These are phyloP conservation scores for Anodontia alba DNA, from an alignment of 2,888 invertebrate species.

Conservation along the genomic window DNA sequence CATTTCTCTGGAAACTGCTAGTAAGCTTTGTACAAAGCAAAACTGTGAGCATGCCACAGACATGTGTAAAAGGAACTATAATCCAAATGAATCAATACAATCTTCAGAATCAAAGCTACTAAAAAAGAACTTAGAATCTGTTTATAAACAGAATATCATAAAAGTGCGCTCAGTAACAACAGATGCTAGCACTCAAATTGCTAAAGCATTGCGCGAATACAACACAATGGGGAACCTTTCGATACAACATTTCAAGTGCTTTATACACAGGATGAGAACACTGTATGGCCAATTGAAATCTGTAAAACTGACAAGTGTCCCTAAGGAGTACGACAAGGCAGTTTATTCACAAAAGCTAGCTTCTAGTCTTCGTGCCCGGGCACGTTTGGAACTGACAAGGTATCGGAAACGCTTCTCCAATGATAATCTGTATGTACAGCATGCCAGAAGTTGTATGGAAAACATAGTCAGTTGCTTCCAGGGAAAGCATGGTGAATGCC, in stretches of 20 bases:
- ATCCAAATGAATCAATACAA: constrained; percentile 11
- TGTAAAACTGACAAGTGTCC: not conserved
- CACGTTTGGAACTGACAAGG: constrained; percentile 6
- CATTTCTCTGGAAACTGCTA: not conserved
- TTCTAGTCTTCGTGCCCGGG: not conserved
- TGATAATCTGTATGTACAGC: not conserved
- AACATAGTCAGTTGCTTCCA: constrained; percentile 14
- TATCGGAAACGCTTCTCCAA: not conserved
- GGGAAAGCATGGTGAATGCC: constrained; percentile 9
- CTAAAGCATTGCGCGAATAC: constrained; percentile 9
- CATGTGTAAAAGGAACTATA: constrained; percentile 25
- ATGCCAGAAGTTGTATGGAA: not conserved
- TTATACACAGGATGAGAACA: constrained; percentile 23
- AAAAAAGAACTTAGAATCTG: not conserved
- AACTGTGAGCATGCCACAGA: constrained; percentile 14
- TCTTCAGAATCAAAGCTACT: constrained; percentile 10
- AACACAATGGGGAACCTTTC: not conserved
- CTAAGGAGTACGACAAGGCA: not conserved
- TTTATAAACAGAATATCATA: constrained; percentile 2
- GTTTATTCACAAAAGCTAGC: constrained; percentile 11
- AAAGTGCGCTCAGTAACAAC: constrained; percentile 20
- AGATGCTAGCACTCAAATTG: constrained; percentile 28
- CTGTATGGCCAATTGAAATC: constrained; percentile 7
- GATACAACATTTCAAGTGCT: constrained; percentile 25
- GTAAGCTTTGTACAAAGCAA: constrained; percentile 15